Evolutionary conservation across 1,140 invertebrate species (phyloP).

Genomic region (Nasonia giraulti): DNA sequence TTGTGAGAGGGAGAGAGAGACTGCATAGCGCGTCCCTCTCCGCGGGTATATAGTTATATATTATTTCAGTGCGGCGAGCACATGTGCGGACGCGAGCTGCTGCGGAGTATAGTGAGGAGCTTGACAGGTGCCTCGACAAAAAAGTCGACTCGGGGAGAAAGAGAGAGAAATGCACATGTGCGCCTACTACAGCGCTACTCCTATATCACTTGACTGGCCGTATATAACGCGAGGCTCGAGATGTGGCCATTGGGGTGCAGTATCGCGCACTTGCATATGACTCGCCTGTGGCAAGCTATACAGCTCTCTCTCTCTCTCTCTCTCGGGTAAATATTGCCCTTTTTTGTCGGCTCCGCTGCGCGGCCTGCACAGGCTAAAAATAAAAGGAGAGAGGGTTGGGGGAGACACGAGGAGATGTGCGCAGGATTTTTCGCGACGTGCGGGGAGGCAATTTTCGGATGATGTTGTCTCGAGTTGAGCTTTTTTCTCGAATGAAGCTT

Average conservation of each 20-base stretch:
- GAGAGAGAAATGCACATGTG: not conserved
- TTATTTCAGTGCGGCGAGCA: conserved; percentile 64
- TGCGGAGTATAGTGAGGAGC: conserved; percentile 58
- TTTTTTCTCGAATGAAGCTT: not conserved
- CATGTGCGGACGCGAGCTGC: conserved; percentile 15
- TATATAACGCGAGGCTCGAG: conserved; percentile 27
- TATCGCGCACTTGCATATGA: conserved; percentile 3
- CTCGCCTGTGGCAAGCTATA: not conserved
- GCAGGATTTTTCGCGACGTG: not conserved
- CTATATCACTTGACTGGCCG: conserved; percentile 68
- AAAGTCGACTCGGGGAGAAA: conserved; percentile 59
- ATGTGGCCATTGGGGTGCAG: not conserved
- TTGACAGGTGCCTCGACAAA: conserved; percentile 70
- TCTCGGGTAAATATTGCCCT: conserved; percentile 37
- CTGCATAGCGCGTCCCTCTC: conserved; percentile 53
- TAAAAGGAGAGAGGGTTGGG: not conserved
- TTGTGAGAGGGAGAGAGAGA: not conserved
- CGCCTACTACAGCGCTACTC: not conserved
- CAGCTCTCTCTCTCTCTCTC: not conserved
- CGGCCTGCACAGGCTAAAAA: not conserved
- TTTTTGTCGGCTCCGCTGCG: conserved; percentile 13
- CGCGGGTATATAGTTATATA: conserved; percentile 51
- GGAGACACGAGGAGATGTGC: conserved; percentile 10
- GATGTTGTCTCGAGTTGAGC: not conserved
- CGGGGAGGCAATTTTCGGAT: not conserved